Percentiles rank a stretch among this genome's conserved stretches.
phyloP scores from a whole-genome alignment of 2,113 vertebrate species.

The Silurus glanis region DNA sequence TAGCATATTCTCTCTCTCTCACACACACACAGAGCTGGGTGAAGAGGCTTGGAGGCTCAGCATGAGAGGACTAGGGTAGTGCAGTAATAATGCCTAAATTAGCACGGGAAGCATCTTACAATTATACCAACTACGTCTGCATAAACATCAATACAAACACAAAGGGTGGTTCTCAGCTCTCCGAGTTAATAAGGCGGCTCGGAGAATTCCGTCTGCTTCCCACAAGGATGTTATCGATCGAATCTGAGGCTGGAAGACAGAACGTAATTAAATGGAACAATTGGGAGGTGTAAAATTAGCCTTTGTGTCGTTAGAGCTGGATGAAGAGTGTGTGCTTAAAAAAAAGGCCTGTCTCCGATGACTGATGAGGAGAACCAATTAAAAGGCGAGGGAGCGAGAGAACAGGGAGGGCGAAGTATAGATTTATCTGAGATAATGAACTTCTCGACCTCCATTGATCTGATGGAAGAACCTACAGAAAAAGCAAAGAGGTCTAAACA shows the following conservation, averaged over 20 bases:
- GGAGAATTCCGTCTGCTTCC: conserved; percentile 46
- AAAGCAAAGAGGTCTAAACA: conserved; percentile 12
- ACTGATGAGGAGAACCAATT: conserved; percentile 63
- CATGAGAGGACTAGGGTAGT: background rate
- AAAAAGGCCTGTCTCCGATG: conserved; percentile 62
- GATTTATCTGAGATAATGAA: conserved; percentile 62
- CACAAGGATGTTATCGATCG: conserved; percentile 69
- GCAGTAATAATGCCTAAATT: conserved; percentile 23
- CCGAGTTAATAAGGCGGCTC: conserved; percentile 29
- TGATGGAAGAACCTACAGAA: conserved; percentile 32
- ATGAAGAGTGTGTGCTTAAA: conserved; percentile 60
- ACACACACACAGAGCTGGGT: background rate
- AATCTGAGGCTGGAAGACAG: conserved; percentile 67
- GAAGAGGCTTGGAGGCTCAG: background rate
- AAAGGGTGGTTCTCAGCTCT: conserved; percentile 9
- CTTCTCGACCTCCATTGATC: conserved; percentile 55
- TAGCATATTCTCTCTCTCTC: fast-evolving
- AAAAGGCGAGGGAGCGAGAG: conserved; percentile 43
- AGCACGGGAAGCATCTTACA: background rate
- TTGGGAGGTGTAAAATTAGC: conserved; percentile 78
- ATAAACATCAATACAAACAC: conserved; percentile 28
- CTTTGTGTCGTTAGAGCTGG: conserved; percentile 73
- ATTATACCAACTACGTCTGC: conserved; percentile 13
- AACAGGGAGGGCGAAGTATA: conserved; percentile 36
- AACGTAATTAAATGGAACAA: conserved; percentile 76